Base-by-base conservation (phyloP, 2,797 vertebrate species). In the Falco naumanni region DNA sequence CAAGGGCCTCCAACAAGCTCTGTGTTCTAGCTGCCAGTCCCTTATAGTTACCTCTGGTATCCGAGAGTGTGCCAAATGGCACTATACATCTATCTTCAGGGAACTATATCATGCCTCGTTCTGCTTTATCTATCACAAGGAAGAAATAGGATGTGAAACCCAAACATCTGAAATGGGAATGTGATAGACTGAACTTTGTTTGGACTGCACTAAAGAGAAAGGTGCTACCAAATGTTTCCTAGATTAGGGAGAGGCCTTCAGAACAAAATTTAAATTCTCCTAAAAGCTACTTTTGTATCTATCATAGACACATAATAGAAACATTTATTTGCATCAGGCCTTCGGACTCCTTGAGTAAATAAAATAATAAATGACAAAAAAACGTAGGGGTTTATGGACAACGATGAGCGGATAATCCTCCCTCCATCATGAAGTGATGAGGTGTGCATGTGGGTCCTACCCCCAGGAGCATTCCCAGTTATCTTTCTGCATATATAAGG, bases 21-120 rank as follows among this genome's bases (percentile, higher is more conserved):
- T 47, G 13, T 47, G 20, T 24, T 41, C 20, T 33, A 34, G 18
- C 16, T 68, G 16, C 20, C 45, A 47, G 50, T 33, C 14, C 18
- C 6, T 28, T 21, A 0, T 5, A 4, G 1, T 25, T 39, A 11
- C 14, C 28, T 70, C 16, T 53, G 28, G 6, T 48, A 24, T 8
- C 37, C 45, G 21, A 69, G 37, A 41, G 7, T 65, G 6, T 45
- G 39, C 11, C 33, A 43, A 51, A 54, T 15, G 24, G 9, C 61
- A 48, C 39, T 9, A 47, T 16, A 51, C 26, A 37, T 8, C 31
- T n/a, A 9, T 43, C 34, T 66, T 37, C 68, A 71, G 61, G 15
- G 11, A 75, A 34, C 20, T 63, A 0, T 26, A 16, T 16, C 20
- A 18, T 47, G 22, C 8, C 43, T 50, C 5, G 12, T 51, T 74